These are phyloP conservation scores for Porites cylindrica DNA, from an alignment of 92 coral and sea anemone genomes.

Conservation along the genomic window DNA sequence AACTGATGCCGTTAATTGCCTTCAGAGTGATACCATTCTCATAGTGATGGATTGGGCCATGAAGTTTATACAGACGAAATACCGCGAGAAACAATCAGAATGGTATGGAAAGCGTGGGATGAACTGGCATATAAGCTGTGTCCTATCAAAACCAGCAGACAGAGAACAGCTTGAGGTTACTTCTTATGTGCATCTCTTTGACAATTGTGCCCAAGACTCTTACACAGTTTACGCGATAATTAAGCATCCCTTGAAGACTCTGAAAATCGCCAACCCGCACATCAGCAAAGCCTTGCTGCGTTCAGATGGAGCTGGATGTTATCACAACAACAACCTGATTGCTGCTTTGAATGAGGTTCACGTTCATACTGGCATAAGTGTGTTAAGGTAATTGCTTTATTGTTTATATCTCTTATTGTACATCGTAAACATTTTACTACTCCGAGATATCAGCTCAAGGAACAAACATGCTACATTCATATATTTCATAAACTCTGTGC, in stretches of 20 bases:
- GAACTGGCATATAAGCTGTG: constrained; percentile 35
- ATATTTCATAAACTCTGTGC: too few species aligned
- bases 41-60: constrained; percentile 41
- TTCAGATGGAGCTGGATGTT: too few species aligned
- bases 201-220: constrained; percentile 21
- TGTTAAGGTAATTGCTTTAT: constrained; percentile 10
- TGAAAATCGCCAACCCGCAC: too few species aligned
- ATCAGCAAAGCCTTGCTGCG: too few species aligned
- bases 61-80: constrained; percentile 32
- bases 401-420: too few species aligned
- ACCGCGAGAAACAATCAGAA: constrained; percentile 47
- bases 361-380: constrained; percentile 26
- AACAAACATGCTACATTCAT: too few species aligned
- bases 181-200: constrained; percentile 29
- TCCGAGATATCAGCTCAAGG: too few species aligned
- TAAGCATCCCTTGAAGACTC: too few species aligned
- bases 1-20: too few species aligned
- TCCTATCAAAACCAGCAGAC: constrained; percentile 37
- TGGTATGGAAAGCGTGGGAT: constrained; percentile 39
- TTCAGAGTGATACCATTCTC: too few species aligned
- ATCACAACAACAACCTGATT: too few species aligned
- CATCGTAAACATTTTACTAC: too few species aligned
- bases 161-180: constrained; percentile 23
- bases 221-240: constrained; percentile 25
- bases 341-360: constrained; percentile 9